A percentile compares a stretch with the other conserved stretches of the same genome.
Conservation (phyloP, 1,140 invertebrate genomes). For the Thaumatotibia leucotreta region DNA sequence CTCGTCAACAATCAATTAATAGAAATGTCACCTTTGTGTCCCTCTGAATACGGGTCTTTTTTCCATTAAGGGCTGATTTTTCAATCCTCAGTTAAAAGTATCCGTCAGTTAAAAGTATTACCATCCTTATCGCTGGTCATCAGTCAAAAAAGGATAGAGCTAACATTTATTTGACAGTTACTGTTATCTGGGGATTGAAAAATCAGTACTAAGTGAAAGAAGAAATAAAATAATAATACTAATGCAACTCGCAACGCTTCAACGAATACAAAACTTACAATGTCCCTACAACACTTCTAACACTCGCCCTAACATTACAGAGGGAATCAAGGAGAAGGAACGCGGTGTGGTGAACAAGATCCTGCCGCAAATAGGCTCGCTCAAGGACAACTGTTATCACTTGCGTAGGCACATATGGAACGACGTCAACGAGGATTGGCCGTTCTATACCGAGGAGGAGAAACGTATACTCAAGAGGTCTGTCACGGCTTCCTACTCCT, state of each 20-base stretch:
- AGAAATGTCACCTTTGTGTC: no score
- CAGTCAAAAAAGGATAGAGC: no score
- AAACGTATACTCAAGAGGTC: slow-evolving; percentile 89
- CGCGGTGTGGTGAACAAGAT: slow-evolving; percentile 84
- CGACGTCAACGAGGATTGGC: slow-evolving; percentile 96
- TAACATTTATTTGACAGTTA: no score
- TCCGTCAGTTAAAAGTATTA: no score
- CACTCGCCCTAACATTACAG: slow-evolving; percentile 76
- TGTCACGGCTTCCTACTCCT: slow-evolving; percentile 16
- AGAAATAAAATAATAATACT: no score
- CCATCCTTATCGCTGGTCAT: no score
- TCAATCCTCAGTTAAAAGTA: no score
- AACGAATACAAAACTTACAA: neutral
- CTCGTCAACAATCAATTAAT: no score
- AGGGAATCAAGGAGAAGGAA: slow-evolving; percentile 91
- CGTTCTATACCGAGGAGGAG: slow-evolving; percentile 93
- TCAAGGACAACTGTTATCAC: slow-evolving; percentile 93
- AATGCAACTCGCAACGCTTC: neutral
- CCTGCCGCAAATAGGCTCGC: slow-evolving; percentile 85
- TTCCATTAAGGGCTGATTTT: no score
- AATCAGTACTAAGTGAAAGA: no score
- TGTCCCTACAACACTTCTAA: slow-evolving; percentile 16
- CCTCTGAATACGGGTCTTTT: no score
- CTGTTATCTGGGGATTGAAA: no score
- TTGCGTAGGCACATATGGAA: slow-evolving; percentile 91